A percentile compares a stretch with the other conserved stretches of the same genome.
Evolutionary conservation across 2,113 vertebrate genomes (phyloP).

Genomic region (Holacanthus passer): DNA sequence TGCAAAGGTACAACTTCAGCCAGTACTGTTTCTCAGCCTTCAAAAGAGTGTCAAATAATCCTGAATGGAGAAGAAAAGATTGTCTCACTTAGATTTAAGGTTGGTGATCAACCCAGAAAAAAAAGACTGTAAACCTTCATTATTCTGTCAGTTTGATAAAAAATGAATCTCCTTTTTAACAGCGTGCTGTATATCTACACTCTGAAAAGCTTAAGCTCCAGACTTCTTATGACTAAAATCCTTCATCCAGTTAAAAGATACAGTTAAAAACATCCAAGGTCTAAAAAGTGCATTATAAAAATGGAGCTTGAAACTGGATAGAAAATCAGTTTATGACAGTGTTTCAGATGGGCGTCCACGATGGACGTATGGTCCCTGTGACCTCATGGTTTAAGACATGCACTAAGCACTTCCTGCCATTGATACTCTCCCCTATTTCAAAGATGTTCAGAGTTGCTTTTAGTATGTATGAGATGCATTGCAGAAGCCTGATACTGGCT

Average conservation of each 20-base stretch:
- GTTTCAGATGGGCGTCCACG: too few species aligned
- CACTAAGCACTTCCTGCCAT: too few species aligned
- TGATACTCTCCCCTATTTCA: constrained; percentile 20
- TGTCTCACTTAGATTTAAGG: neutral
- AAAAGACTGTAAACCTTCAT: neutral
- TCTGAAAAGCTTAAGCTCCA: too few species aligned
- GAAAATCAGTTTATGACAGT: too few species aligned
- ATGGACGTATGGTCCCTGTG: too few species aligned
- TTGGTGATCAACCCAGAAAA: neutral
- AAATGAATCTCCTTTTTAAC: neutral
- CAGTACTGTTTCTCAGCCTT: neutral
- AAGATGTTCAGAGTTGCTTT: constrained; percentile 12
- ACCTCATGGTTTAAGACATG: too few species aligned
- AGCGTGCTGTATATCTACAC: neutral
- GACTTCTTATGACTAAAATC: too few species aligned
- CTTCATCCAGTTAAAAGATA: too few species aligned
- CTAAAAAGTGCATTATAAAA: too few species aligned
- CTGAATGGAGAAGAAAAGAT: neutral
- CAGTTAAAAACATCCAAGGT: too few species aligned
- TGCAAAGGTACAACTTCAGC: constrained; percentile 86
- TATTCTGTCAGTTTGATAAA: neutral
- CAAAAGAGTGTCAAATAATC: neutral
- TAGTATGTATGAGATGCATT: constrained; percentile 57
- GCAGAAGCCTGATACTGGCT: constrained; percentile 18
- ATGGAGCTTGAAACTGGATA: too few species aligned